phyloP scores from a whole-genome alignment of 1,140 invertebrate genomes.

The Papilio polytes region DNA sequence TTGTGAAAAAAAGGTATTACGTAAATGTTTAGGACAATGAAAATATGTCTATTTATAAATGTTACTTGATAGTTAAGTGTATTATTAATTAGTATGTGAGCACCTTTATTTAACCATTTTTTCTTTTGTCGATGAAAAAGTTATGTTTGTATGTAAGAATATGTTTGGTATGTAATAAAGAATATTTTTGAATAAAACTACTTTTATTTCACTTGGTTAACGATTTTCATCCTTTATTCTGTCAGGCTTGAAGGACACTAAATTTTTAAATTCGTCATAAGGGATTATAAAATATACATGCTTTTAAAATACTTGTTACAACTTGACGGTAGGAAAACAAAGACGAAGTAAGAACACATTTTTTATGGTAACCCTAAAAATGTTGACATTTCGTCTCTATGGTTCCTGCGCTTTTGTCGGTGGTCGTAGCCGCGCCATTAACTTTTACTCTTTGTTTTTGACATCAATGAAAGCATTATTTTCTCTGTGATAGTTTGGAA shows the following conservation, averaged over 20 bases:
- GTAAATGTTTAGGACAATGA: too few relatives aligned
- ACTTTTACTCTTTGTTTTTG: background rate
- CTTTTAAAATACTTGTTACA: background rate
- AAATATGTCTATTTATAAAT: too few relatives aligned
- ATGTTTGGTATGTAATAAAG: slow-evolving; percentile 14
- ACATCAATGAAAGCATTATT: background rate
- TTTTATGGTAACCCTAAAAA: background rate
- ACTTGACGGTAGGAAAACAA: background rate
- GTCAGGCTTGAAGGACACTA: background rate
- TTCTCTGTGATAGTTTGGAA: background rate
- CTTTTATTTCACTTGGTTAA: background rate
- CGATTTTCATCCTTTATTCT: too few relatives aligned
- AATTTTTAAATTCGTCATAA: background rate
- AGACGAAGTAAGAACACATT: background rate
- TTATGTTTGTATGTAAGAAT: slow-evolving; percentile 18
- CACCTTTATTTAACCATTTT: background rate
- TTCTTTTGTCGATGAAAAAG: background rate
- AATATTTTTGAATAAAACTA: slow-evolving; percentile 13
- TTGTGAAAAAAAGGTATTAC: too few relatives aligned
- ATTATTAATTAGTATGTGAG: background rate
- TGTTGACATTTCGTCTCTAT: background rate
- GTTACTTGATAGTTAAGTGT: too few relatives aligned
- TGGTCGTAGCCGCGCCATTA: background rate
- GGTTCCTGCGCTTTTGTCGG: background rate
- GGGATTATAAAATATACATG: background rate